Evolutionary conservation across 2,797 vertebrate species (phyloP), one percentile per base, ranked within the genome.

Genomic region (Natrix natrix): DNA sequence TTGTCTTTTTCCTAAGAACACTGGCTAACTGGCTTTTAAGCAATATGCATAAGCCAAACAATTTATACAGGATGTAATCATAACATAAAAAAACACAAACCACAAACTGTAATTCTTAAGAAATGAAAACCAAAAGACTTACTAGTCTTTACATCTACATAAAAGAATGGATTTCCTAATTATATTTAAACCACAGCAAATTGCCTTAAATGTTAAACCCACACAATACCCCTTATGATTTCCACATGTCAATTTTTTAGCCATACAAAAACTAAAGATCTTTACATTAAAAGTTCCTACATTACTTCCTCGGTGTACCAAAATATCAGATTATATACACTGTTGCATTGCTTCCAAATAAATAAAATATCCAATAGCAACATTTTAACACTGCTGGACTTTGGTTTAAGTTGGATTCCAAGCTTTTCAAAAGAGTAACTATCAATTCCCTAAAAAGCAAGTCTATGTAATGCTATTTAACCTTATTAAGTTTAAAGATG

Each of bases 61-160:
- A 94, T 96, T 96, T 95, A 95, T 52, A 95, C 91, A 95, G 93
- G 93, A 95, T 94, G 87, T 91, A 94, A 93, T 95, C 94, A 91
- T 94, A 90, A 95, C 95, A 96, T 96, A 56, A 94, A 95, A 95
- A 96, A 86, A 54, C 93, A 89, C 91, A 95, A 96, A 93, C 89
- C 88, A 83, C 0, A 59, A 94, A 93, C 37, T 89, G 90, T 37
- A 92, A 93, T 11, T 86, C 54, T 95, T 95, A 92, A 94, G 94
- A 90, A 83, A 90, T 88, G 28, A 95, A 96, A 96, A 95, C 92
- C 94, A 93, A 93, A 37, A 89, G 26, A 94, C 89, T 93, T 93
- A 93, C 74, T 22, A 92, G 48, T 93, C 90, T 92, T 96, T 93
- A 93, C 87, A 93, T 91, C 87, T 89, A 94, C 61, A 94, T 66